Evolutionary conservation across 2,113 vertebrate genomes (phyloP).

Genomic region (Donacobius atricapilla): DNA sequence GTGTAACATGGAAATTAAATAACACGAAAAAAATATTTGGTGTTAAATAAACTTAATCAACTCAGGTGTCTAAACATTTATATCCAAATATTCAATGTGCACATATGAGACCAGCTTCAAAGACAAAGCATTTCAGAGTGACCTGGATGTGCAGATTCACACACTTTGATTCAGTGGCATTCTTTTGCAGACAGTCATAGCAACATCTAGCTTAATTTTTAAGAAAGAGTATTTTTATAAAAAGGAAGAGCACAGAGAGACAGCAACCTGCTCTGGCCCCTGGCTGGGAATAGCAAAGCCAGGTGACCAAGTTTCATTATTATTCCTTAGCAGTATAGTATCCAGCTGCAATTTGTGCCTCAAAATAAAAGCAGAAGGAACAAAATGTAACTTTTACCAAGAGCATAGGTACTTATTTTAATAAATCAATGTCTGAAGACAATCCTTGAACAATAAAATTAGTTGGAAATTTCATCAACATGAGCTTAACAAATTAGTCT

Average conservation of each 20-base stretch:
- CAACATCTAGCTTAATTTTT: not conserved
- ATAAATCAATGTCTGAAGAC: not conserved
- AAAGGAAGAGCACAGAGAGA: not conserved
- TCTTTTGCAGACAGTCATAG: not conserved
- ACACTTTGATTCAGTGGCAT: not conserved
- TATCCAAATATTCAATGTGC: not conserved
- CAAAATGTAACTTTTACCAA: not conserved
- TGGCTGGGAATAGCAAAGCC: not conserved
- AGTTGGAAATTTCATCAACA: not conserved
- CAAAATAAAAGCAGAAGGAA: not conserved
- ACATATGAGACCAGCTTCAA: not conserved
- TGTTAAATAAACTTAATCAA: not conserved
- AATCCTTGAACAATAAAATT: not conserved
- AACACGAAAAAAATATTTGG: not conserved
- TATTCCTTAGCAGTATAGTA: not conserved
- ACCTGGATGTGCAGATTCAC: not conserved
- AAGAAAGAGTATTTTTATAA: not conserved
- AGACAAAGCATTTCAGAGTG: not conserved
- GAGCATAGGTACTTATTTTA: not conserved
- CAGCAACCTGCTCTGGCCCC: not conserved
- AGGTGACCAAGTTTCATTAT: not conserved
- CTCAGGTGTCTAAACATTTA: not conserved
- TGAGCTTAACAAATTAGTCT: not conserved
- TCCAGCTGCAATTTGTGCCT: not conserved
- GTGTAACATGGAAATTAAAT: not conserved